Percentiles rank a stretch among this genome's conserved stretches.
phyloP scores from a whole-genome alignment of 2,797 vertebrate genomes.

The Xenopus petersii region DNA sequence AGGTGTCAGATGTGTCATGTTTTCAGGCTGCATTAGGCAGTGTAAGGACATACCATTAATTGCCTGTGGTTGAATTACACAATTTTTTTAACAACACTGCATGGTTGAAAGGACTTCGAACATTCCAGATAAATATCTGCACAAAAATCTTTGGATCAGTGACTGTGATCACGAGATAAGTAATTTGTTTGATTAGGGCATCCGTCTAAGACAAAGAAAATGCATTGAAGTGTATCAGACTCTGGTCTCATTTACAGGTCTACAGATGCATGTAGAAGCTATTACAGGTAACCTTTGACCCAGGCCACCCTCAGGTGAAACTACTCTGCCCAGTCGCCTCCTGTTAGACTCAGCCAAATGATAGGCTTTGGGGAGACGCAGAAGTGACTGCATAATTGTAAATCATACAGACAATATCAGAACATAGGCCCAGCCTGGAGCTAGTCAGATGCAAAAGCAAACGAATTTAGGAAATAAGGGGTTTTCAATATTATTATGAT shows the following conservation, averaged over 20 bases:
- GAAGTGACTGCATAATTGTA: constrained; percentile 57
- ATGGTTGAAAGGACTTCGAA: constrained; percentile 52
- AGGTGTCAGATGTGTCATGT: constrained; percentile 39
- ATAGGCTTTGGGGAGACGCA: constrained; percentile 51
- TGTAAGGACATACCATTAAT: constrained; percentile 51
- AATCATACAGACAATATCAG: constrained; percentile 61
- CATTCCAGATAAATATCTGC: constrained; percentile 62
- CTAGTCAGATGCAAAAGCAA: constrained; percentile 68
- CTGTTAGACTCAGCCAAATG: constrained; percentile 67
- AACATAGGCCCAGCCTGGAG: constrained; percentile 62
- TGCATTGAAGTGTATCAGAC: constrained; percentile 68
- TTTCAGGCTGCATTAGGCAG: constrained; percentile 26
- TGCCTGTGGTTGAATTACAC: constrained; percentile 53
- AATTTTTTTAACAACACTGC: constrained; percentile 46
- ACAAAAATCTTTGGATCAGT: constrained; percentile 58
- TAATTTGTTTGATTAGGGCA: constrained; percentile 70
- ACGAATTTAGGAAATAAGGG: constrained; percentile 66
- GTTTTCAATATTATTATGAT: constrained; percentile 65
- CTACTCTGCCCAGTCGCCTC: constrained; percentile 72
- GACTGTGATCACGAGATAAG: constrained; percentile 54
- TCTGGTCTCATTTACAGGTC: constrained; percentile 73
- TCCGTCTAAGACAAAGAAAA: constrained; percentile 65
- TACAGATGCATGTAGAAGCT: constrained; percentile 71
- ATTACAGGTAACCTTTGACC: constrained; percentile 79
- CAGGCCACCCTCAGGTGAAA: constrained; percentile 76